Evolutionary conservation across 2,888 invertebrate species (phyloP).

Genomic region (Scotopteryx bipunctaria): DNA sequence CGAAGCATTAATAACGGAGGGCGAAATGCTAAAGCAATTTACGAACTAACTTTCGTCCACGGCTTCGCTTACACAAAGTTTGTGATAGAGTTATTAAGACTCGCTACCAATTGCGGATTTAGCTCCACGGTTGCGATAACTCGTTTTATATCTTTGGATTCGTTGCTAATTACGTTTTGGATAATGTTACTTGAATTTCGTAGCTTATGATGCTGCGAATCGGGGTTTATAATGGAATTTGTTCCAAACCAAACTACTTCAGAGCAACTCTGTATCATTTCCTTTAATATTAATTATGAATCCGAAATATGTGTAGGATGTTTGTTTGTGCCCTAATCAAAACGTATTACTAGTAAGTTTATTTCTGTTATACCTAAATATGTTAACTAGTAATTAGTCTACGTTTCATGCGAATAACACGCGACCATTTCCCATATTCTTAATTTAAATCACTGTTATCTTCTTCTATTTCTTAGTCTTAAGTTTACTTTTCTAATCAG

Average conservation of each 20-base stretch:
- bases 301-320: no score
- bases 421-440: not conserved
- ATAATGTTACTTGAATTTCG: slow-evolving; percentile 23
- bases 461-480: not conserved
- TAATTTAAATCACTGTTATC: not conserved
- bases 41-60: slow-evolving; percentile 41
- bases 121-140: slow-evolving; percentile 24
- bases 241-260: not conserved
- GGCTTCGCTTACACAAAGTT: slow-evolving; percentile 38
- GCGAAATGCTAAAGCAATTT: slow-evolving; percentile 44
- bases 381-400: no score
- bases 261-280: no score
- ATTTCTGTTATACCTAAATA: no score
- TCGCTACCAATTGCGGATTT: slow-evolving; percentile 37
- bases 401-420: no score
- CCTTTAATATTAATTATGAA: no score
- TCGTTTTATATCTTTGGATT: slow-evolving; percentile 26
- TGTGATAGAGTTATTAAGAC: slow-evolving; percentile 38
- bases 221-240: not conserved
- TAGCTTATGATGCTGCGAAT: slow-evolving; percentile 1
- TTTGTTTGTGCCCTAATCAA: no score
- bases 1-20: slow-evolving; percentile 44
- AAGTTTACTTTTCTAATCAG: no score
- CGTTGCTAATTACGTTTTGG: slow-evolving; percentile 16
- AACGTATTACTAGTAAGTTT: no score